phyloP scores from a whole-genome alignment of 2,797 vertebrate genomes.

The Channallabes apus region DNA sequence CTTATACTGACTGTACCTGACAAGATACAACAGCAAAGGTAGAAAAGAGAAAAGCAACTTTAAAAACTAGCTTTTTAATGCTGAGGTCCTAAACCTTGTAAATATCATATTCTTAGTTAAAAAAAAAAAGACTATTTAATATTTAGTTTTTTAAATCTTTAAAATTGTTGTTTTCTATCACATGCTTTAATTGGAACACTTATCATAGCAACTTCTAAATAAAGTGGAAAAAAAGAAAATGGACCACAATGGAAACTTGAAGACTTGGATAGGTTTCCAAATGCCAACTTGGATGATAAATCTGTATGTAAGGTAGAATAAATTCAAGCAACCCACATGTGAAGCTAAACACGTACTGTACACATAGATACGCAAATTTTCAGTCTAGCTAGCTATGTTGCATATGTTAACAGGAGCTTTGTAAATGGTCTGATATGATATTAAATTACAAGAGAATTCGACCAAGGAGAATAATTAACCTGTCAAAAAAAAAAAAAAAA shows the following conservation, averaged over 20 bases:
- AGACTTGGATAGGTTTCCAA: not conserved
- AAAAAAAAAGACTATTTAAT: not conserved
- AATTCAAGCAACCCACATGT: not conserved
- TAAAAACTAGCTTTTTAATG: not conserved
- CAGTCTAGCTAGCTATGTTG: not conserved
- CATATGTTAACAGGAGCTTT: not conserved
- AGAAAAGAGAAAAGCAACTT: not conserved
- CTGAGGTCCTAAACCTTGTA: not conserved
- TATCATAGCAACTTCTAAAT: not conserved
- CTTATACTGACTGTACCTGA: not conserved
- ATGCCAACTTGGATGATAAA: not conserved
- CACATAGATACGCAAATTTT: not conserved
- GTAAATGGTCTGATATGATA: not conserved
- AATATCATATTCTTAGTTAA: not conserved
- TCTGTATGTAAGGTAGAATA: not conserved
- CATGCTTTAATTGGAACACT: not conserved
- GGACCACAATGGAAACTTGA: not conserved
- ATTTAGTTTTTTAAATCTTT: not conserved
- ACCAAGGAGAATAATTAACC: conserved; percentile 17
- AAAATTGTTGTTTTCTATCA: not conserved
- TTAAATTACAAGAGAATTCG: not conserved
- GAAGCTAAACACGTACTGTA: not conserved
- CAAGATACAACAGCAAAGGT: not conserved
- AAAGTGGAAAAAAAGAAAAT: not conserved
- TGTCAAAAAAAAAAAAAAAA: not conserved